These are phyloP conservation scores for Drosophila ironensis DNA, from an alignment of 1,140 invertebrate species.

Conservation along the genomic window DNA sequence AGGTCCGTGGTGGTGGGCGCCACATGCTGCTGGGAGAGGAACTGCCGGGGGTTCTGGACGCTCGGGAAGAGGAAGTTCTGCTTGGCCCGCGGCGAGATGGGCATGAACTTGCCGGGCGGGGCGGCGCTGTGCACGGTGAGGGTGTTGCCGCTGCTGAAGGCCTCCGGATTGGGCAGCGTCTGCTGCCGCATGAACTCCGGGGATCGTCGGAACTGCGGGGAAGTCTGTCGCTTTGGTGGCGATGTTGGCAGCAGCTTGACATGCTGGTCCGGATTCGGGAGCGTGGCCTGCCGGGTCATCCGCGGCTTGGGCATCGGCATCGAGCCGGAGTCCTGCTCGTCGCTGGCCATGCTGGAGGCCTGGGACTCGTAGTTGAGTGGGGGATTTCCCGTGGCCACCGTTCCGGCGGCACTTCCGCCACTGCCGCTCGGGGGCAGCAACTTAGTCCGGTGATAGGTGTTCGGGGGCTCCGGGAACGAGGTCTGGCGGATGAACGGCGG, in stretches of 20 bases:
- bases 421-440: conserved; percentile 54
- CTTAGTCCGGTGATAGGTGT: conserved; percentile 69
- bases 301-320: conserved; percentile 61
- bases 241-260: conserved; percentile 80
- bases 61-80: conserved; percentile 81
- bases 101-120: conserved; percentile 73
- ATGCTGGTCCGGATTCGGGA: conserved; percentile 81
- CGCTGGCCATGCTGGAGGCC: conserved; percentile 55
- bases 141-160: conserved; percentile 72
- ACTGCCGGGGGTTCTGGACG: conserved; percentile 73
- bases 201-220: conserved; percentile 77
- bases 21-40: conserved; percentile 81
- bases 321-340: conserved; percentile 63
- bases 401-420: background rate
- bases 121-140: conserved; percentile 68
- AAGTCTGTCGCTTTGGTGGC: conserved; percentile 79
- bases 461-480: conserved; percentile 71
- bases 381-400: conserved; percentile 15
- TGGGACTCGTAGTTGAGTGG: conserved; percentile 64
- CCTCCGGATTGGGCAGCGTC: conserved; percentile 79
- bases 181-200: conserved; percentile 81
- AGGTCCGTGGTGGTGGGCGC: conserved; percentile 61
- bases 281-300: conserved; percentile 75
- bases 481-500: conserved; percentile 80
- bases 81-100: conserved; percentile 78